These are phyloP conservation scores for Scelioninae gen. 1 DNA, from an alignment of 2,888 invertebrate species.

Conservation along the genomic window DNA sequence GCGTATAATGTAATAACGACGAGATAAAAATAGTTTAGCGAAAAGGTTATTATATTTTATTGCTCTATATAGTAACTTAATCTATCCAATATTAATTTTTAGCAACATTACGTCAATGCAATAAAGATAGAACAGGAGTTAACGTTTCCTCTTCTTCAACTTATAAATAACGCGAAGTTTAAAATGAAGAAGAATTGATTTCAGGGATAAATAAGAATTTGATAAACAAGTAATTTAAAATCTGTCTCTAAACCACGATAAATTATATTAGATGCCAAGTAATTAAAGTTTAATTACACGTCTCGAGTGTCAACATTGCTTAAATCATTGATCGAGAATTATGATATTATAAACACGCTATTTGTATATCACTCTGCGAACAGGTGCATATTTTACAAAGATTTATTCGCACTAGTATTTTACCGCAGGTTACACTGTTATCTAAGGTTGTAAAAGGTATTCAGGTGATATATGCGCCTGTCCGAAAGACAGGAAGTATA, in stretches of 20 bases:
- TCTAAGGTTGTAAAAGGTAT: conserved; percentile 45
- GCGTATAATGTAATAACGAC: conserved; percentile 14
- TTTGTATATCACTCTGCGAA: conserved; percentile 25
- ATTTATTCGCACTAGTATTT: conserved; percentile 36
- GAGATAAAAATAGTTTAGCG: conserved; percentile 27
- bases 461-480: conserved; percentile 37
- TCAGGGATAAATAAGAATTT: too few species aligned
- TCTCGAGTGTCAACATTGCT: conserved; percentile 4
- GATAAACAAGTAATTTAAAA: too few species aligned
- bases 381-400: conserved; percentile 36
- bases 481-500: conserved; percentile 42
- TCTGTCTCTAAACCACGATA: background rate
- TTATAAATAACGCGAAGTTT: too few species aligned
- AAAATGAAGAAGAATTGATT: too few species aligned
- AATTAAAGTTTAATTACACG: conserved; percentile 16
- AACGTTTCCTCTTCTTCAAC: too few species aligned
- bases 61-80: background rate
- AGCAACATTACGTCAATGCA: background rate
- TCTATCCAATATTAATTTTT: conserved; percentile 1
- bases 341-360: conserved; percentile 24
- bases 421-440: conserved; percentile 31
- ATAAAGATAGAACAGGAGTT: too few species aligned
- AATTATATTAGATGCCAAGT: background rate
- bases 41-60: conserved; percentile 12
- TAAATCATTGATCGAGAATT: conserved; percentile 3